phyloP scores from a whole-genome alignment of 2,113 vertebrate species.

The Anolis sagrei region DNA sequence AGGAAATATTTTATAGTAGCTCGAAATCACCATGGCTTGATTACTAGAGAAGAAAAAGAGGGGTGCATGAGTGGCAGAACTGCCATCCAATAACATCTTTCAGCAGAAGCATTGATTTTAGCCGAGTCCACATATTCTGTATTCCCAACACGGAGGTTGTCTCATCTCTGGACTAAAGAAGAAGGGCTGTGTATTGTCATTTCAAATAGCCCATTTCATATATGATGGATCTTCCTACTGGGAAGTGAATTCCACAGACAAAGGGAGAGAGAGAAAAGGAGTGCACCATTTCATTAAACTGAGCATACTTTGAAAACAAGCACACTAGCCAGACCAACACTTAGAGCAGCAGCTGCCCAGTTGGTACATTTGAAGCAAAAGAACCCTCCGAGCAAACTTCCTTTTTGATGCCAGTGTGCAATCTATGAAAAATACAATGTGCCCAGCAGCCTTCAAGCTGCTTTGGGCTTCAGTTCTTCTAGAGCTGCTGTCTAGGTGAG shows the following conservation, averaged over 20 bases:
- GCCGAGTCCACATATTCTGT: background rate
- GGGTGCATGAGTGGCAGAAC: background rate
- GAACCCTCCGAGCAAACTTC: background rate
- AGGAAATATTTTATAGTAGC: background rate
- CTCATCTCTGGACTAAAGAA: background rate
- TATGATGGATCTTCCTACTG: background rate
- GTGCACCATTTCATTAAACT: background rate
- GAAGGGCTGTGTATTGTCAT: background rate
- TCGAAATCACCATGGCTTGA: background rate
- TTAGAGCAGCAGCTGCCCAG: background rate
- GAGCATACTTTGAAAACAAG: background rate
- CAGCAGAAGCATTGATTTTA: background rate
- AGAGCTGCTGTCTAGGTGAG: constrained; percentile 7
- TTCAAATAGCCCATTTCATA: background rate
- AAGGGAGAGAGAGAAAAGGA: background rate
- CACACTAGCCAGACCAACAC: background rate
- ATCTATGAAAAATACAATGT: background rate
- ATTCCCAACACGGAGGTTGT: background rate
- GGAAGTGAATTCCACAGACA: background rate
- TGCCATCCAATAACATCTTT: background rate
- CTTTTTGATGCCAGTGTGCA: constrained; percentile 1
- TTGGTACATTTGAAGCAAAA: background rate
- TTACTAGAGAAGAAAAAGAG: background rate
- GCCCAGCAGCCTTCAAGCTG: background rate
- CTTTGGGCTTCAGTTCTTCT: constrained; percentile 2